These are phyloP conservation scores for Pteropus rufus DNA, from an alignment of 2,797 vertebrate genomes.

Conservation along the genomic window DNA sequence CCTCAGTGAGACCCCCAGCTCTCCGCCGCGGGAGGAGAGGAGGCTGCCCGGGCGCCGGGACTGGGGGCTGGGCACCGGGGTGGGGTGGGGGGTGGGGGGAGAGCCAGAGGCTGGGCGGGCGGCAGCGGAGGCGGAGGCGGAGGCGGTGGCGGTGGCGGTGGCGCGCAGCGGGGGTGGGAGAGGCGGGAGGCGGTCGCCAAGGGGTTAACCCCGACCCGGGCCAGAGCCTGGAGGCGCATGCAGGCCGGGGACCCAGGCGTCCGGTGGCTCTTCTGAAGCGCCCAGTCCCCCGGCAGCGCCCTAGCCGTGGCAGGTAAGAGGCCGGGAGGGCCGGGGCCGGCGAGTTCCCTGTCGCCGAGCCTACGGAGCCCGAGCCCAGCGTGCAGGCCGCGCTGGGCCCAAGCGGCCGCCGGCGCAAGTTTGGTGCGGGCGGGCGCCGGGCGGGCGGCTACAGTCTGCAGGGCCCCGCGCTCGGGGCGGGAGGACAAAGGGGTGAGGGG, in stretches of 20 bases:
- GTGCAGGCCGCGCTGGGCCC: slow-evolving; percentile 65
- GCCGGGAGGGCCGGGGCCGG: slow-evolving; percentile 3
- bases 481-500: slow-evolving; percentile 51
- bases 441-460: slow-evolving; percentile 21
- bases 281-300: not conserved
- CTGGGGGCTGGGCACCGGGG: slow-evolving; percentile 51
- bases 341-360: not conserved
- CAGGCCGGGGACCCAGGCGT: not conserved
- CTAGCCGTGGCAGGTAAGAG: slow-evolving; percentile 62
- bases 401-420: slow-evolving; percentile 41
- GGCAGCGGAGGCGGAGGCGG: not conserved
- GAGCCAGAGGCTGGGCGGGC: slow-evolving; percentile 33
- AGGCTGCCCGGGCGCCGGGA: not conserved
- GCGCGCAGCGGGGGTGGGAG: slow-evolving; percentile 52
- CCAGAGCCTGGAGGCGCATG: not conserved
- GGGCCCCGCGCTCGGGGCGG: slow-evolving; percentile 39
- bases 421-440: slow-evolving; percentile 63
- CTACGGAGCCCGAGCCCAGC: slow-evolving; percentile 2
- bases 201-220: slow-evolving; percentile 51
- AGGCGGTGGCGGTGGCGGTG: slow-evolving; percentile 65
- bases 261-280: not conserved
- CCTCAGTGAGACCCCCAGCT: not conserved
- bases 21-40: not conserved
- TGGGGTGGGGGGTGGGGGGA: not conserved
- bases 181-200: slow-evolving; percentile 25